Percentiles rank a stretch among this genome's conserved stretches.
Conservation (phyloP, 1,140 invertebrate species). For the Microplitis demolitor region DNA sequence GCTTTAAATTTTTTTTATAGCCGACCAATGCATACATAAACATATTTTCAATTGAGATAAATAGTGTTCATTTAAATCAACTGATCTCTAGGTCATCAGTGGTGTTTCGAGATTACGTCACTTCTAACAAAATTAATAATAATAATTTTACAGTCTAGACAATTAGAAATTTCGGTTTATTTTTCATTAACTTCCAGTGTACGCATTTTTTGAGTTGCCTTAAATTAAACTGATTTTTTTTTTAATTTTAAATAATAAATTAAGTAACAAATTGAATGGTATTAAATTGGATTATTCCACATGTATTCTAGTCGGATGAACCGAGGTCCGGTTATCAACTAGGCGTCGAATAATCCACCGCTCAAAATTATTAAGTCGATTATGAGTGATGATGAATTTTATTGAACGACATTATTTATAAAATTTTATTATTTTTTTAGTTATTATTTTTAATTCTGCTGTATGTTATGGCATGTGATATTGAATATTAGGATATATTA, state of each 20-base stretch:
- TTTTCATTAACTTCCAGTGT: no score
- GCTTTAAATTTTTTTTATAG: neutral
- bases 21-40: neutral
- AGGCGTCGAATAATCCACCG: conserved; percentile 1
- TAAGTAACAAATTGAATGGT: neutral
- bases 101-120: neutral
- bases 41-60: neutral
- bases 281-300: conserved; percentile 8
- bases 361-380: neutral
- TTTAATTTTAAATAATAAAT: no score
- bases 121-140: no score
- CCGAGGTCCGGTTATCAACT: conserved; percentile 1
- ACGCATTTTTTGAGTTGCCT: no score
- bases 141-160: neutral
- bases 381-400: neutral
- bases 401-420: neutral
- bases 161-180: neutral
- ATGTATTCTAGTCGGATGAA: conserved; percentile 3
- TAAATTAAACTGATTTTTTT: no score
- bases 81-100: neutral
- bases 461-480: no score
- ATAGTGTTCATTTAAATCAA: neutral
- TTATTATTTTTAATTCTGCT: no score
- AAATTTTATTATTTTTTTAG: neutral
- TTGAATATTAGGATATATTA: no score